Conservation (phyloP, 2,113 vertebrate genomes). For the Diadophis punctatus region DNA sequence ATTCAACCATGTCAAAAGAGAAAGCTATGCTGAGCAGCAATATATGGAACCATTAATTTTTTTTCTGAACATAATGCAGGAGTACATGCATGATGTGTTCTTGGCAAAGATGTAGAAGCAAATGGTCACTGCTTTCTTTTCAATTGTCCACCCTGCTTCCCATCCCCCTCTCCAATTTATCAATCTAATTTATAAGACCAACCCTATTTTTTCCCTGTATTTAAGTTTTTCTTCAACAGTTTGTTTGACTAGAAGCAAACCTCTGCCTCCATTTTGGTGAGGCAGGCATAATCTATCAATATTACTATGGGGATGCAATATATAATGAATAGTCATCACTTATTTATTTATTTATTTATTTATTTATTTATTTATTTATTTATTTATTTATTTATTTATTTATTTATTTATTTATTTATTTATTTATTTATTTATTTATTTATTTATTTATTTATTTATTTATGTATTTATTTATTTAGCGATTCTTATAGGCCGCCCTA, state of each 20-base stretch:
- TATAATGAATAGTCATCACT: neutral
- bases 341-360: no score
- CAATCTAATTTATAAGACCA: neutral
- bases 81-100: neutral
- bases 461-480: no score
- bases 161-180: neutral
- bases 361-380: no score
- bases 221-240: neutral
- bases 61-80: neutral
- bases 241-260: neutral
- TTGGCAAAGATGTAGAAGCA: neutral
- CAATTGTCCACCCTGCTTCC: neutral
- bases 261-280: neutral
- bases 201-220: neutral
- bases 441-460: no score
- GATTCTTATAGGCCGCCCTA: no score
- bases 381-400: no score
- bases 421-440: no score
- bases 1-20: neutral
- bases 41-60: neutral
- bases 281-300: neutral
- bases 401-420: no score
- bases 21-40: neutral
- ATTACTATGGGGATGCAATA: neutral
- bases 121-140: neutral